Conservation (phyloP, 2,888 invertebrate genomes). For the Rotaria macrura region DNA sequence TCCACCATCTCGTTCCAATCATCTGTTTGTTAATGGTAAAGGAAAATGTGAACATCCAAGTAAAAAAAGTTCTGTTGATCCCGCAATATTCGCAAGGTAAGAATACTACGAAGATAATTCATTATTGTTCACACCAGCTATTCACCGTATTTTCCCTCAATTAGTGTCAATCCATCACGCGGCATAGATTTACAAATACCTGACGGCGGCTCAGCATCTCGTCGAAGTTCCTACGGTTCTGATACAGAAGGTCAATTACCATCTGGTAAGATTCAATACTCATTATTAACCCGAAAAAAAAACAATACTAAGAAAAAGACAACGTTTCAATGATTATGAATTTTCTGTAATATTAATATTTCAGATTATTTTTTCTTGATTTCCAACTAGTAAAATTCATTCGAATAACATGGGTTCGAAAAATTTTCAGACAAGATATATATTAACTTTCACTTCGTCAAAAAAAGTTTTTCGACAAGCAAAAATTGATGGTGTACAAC, state of each 20-base stretch:
- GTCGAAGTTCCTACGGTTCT: neutral
- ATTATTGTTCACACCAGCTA: neutral
- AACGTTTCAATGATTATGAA: too few relatives aligned
- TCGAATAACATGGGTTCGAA: too few relatives aligned
- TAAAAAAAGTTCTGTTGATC: slow-evolving; percentile 10
- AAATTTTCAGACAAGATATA: too few relatives aligned
- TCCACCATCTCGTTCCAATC: slow-evolving; percentile 3
- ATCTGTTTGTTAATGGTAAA: neutral
- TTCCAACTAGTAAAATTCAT: too few relatives aligned
- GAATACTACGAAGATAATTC: neutral
- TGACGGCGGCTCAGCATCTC: neutral
- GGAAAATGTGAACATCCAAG: slow-evolving; percentile 14
- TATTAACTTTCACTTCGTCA: too few relatives aligned
- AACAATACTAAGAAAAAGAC: too few relatives aligned
- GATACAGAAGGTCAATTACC: neutral
- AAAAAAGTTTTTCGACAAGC: too few relatives aligned
- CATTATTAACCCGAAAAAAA: neutral
- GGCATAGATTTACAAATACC: neutral
- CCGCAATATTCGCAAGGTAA: neutral
- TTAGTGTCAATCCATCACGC: neutral
- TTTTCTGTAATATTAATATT: too few relatives aligned
- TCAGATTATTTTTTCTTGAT: too few relatives aligned
- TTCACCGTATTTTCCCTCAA: neutral
- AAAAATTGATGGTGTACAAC: too few relatives aligned
- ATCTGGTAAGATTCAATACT: neutral